phyloP scores from a whole-genome alignment of 2,888 invertebrate species.

The Ophion costatus region DNA sequence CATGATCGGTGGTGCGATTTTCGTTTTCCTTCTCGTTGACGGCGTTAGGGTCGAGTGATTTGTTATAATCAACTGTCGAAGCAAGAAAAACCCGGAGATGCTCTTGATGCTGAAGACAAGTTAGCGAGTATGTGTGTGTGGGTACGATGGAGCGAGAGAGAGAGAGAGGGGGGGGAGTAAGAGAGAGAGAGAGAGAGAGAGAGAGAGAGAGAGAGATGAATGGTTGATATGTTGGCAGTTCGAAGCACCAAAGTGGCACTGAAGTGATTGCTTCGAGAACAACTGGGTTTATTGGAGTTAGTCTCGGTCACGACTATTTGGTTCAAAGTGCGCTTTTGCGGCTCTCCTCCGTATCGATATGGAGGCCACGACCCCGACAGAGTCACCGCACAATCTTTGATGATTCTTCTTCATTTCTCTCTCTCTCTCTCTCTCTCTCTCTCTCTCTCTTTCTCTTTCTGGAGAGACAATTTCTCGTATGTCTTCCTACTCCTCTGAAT shows the following conservation, averaged over 20 bases:
- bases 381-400: conserved; percentile 54
- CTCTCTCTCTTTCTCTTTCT: conserved; percentile 10
- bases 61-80: conserved; percentile 28
- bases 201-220: conserved; percentile 39
- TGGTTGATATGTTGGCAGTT: conserved; percentile 73
- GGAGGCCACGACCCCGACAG: conserved; percentile 77
- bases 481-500: conserved; percentile 17
- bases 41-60: conserved; percentile 43
- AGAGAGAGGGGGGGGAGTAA: conserved; percentile 34
- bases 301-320: conserved; percentile 74
- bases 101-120: conserved; percentile 34
- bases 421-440: conserved; percentile 3
- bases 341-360: conserved; percentile 74
- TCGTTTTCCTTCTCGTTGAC: conserved; percentile 39
- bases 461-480: conserved; percentile 35
- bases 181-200: conserved; percentile 23
- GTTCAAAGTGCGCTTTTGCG: conserved; percentile 80
- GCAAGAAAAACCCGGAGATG: conserved; percentile 27
- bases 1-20: conserved; percentile 56
- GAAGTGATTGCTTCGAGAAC: conserved; percentile 76
- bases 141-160: conserved; percentile 1
- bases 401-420: conserved; percentile 41
- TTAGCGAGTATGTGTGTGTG: conserved; percentile 16
- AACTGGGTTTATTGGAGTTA: conserved; percentile 80
- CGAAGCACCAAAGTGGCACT: conserved; percentile 79